phyloP scores from a whole-genome alignment of 1,140 invertebrate genomes.

The Telenomus remus region DNA sequence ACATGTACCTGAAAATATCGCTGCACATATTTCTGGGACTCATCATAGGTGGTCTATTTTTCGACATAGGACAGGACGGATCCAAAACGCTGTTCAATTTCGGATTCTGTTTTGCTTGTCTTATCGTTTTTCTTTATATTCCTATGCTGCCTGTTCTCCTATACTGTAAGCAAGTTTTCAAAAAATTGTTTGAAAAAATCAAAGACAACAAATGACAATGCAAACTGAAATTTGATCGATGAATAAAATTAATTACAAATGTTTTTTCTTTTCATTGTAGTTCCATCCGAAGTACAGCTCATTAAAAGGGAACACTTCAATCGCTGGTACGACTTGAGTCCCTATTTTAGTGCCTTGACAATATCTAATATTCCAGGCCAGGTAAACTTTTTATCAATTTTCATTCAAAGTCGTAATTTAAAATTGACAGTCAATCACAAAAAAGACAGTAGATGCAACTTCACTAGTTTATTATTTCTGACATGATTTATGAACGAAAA shows the following conservation, averaged over 20 bases:
- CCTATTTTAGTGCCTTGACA: constrained; percentile 91
- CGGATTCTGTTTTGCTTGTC: constrained; percentile 85
- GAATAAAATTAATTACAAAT: too few relatives aligned
- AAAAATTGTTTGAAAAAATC: constrained; percentile 2
- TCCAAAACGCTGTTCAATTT: constrained; percentile 89
- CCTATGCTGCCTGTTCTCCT: constrained; percentile 87
- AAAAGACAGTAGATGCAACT: too few relatives aligned
- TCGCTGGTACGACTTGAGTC: constrained; percentile 92
- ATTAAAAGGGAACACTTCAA: constrained; percentile 95
- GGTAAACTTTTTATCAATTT: constrained; percentile 73
- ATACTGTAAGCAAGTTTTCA: constrained; percentile 79
- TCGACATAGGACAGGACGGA: constrained; percentile 84
- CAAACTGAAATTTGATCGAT: too few relatives aligned
- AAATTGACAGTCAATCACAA: too few relatives aligned
- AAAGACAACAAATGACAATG: constrained; percentile 10
- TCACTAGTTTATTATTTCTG: neutral
- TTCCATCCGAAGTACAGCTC: constrained; percentile 90
- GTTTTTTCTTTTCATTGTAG: constrained; percentile 81
- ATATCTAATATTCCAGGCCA: constrained; percentile 83
- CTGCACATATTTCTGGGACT: constrained; percentile 83
- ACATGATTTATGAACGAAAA: constrained; percentile 25
- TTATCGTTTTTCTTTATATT: constrained; percentile 86
- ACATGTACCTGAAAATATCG: constrained; percentile 81
- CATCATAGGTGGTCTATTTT: constrained; percentile 82
- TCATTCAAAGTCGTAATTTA: neutral